Evolutionary conservation across 1,140 invertebrate species (phyloP).

Genomic region (Ceratoteleas bidentatus): DNA sequence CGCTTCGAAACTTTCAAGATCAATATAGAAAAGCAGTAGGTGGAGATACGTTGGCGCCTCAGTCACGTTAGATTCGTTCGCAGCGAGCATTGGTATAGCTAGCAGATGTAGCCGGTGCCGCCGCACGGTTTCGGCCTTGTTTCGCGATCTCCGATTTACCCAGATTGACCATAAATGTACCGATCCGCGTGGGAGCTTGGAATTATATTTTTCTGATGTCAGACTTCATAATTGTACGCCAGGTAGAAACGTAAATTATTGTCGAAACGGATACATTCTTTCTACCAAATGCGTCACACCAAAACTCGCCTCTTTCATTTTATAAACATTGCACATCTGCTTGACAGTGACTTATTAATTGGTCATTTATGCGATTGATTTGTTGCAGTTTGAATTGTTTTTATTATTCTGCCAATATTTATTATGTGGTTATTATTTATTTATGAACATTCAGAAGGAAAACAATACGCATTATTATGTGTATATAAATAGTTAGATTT

Average conservation of each 20-base stretch:
- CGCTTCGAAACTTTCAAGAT: conserved; percentile 59
- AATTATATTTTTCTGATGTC: conserved; percentile 66
- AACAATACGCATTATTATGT: too few relatives aligned
- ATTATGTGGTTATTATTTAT: too few relatives aligned
- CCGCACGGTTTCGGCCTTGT: conserved; percentile 60
- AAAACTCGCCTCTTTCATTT: background rate
- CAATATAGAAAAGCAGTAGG: conserved; percentile 65
- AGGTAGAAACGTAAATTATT: conserved; percentile 54
- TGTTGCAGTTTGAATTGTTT: too few relatives aligned
- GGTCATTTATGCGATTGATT: too few relatives aligned
- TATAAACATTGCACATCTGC: background rate
- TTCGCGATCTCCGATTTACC: conserved; percentile 42
- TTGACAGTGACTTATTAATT: too few relatives aligned
- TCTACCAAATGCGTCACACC: background rate
- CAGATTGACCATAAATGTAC: conserved; percentile 64
- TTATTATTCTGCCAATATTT: too few relatives aligned
- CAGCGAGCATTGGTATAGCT: too few relatives aligned
- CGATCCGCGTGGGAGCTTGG: conserved; percentile 50
- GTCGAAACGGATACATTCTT: conserved; percentile 12
- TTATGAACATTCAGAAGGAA: too few relatives aligned
- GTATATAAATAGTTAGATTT: too few relatives aligned
- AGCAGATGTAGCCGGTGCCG: conserved; percentile 41
- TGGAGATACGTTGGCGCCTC: conserved; percentile 56
- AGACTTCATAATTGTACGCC: conserved; percentile 61
- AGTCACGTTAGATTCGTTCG: conserved; percentile 48